These are phyloP conservation scores for Lutjanus campechanus DNA, from an alignment of 2,797 vertebrate species.

Conservation along the genomic window DNA sequence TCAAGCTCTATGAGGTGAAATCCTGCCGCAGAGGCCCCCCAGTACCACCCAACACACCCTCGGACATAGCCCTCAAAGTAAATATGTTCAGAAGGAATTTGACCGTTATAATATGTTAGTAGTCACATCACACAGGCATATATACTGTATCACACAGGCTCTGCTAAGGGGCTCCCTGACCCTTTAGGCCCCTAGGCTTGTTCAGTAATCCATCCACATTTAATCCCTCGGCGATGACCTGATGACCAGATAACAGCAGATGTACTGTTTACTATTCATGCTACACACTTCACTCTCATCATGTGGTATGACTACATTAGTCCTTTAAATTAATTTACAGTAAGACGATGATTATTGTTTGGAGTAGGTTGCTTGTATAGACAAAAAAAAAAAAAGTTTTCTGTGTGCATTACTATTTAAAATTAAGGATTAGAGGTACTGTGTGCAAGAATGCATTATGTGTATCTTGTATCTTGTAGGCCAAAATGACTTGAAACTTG, in stretches of 20 bases:
- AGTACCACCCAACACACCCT: background rate
- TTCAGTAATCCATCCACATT: conserved; percentile 5
- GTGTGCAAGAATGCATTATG: too few relatives aligned
- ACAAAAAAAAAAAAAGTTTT: background rate
- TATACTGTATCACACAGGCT: background rate
- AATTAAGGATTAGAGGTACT: background rate
- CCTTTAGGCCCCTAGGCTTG: background rate
- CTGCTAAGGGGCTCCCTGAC: background rate
- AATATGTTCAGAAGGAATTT: background rate
- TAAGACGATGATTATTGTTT: background rate
- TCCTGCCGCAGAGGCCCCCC: too few relatives aligned
- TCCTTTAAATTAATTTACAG: background rate
- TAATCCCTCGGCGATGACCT: background rate
- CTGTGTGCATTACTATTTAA: background rate
- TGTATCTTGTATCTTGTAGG: too few relatives aligned
- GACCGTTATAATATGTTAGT: background rate
- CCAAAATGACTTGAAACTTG: too few relatives aligned
- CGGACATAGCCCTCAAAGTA: background rate
- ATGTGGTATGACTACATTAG: background rate
- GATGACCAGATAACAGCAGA: conserved; percentile 7
- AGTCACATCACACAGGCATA: background rate
- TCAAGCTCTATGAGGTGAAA: background rate
- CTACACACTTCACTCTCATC: background rate
- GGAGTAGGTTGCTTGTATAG: background rate
- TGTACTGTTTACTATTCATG: background rate